phyloP scores from a whole-genome alignment of 2,797 vertebrate genomes.

The Neosilurus mollespiculum region DNA sequence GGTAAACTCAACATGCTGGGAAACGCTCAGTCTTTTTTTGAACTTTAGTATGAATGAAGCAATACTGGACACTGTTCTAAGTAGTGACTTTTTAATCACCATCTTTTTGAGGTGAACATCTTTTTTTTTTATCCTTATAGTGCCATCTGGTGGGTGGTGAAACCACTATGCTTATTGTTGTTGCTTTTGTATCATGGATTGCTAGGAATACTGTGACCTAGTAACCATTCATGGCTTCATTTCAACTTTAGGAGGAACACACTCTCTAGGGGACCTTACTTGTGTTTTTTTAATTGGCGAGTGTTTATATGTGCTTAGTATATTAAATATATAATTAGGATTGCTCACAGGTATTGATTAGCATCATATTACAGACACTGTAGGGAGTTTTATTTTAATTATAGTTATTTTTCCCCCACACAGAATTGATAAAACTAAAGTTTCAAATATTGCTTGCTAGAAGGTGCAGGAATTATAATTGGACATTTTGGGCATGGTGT shows the following conservation, averaged over 20 bases:
- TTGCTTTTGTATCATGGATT: background rate
- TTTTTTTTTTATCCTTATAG: slow-evolving; percentile 11
- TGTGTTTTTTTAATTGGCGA: background rate
- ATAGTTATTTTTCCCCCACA: background rate
- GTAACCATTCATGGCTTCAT: background rate
- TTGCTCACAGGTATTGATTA: background rate
- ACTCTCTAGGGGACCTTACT: background rate
- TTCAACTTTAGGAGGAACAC: background rate
- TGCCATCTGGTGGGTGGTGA: slow-evolving; percentile 43
- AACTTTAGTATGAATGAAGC: slow-evolving; percentile 6
- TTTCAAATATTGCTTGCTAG: background rate
- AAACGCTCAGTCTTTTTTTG: background rate
- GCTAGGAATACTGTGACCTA: background rate
- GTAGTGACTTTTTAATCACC: background rate
- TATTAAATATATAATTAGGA: background rate
- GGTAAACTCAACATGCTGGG: slow-evolving; percentile 55
- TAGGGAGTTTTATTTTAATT: background rate
- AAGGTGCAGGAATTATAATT: background rate
- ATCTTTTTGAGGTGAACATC: slow-evolving; percentile 22
- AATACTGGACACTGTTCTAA: background rate
- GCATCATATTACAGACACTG: background rate
- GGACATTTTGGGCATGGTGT: background rate
- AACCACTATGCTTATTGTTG: background rate
- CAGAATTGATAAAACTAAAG: background rate
- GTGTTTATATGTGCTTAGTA: background rate